phyloP scores from a whole-genome alignment of 2,888 invertebrate species.

The Acleris laterana region DNA sequence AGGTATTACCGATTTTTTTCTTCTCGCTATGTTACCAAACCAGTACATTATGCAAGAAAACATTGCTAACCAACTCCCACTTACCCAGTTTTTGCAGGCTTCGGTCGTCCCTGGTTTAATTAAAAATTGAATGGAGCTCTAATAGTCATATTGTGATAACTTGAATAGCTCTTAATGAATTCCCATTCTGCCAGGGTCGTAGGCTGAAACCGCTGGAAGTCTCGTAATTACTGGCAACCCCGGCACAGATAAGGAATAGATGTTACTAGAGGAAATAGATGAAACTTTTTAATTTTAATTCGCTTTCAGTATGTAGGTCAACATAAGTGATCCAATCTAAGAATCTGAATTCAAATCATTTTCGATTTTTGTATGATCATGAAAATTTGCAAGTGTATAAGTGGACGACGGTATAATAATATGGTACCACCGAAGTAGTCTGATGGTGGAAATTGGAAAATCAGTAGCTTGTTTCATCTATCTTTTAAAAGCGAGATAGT shows the following conservation, averaged over 20 bases:
- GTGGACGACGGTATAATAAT: too few relatives aligned
- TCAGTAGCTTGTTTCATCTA: too few relatives aligned
- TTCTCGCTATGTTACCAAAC: neutral
- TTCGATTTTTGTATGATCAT: too few relatives aligned
- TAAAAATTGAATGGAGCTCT: conserved; percentile 72
- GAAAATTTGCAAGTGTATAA: too few relatives aligned
- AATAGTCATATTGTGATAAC: conserved; percentile 78
- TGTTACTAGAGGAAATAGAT: conserved; percentile 2
- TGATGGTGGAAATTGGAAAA: too few relatives aligned
- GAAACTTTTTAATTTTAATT: neutral
- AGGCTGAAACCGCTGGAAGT: conserved; percentile 67
- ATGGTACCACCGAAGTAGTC: too few relatives aligned
- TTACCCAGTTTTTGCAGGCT: conserved; percentile 42
- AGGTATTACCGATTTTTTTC: too few relatives aligned
- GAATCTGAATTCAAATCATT: neutral
- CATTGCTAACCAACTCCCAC: conserved; percentile 4
- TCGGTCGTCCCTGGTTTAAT: conserved; percentile 59
- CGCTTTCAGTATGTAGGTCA: too few relatives aligned
- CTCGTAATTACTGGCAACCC: conserved; percentile 73
- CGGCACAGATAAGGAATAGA: conserved; percentile 37
- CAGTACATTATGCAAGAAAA: conserved; percentile 15
- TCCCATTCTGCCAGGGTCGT: conserved; percentile 68
- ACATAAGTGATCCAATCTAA: neutral
- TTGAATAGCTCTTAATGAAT: conserved; percentile 82
- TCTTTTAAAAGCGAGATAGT: too few relatives aligned